Percentiles rank a stretch among this genome's conserved stretches.
Evolutionary conservation across 2,888 invertebrate genomes (phyloP).

Genomic region (Acronicta aceris): DNA sequence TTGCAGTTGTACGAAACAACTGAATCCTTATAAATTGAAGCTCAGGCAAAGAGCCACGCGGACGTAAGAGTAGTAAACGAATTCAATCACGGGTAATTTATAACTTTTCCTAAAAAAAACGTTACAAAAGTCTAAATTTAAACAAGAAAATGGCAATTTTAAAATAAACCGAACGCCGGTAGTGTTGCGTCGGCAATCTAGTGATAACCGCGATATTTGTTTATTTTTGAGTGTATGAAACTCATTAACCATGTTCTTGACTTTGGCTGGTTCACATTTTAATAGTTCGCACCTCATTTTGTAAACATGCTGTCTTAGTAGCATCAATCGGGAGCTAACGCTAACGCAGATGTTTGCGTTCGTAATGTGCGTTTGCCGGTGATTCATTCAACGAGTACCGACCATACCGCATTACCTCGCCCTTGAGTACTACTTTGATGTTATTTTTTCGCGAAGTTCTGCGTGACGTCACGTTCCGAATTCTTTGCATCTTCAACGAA

Average conservation of each 20-base stretch:
- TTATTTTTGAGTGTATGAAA: conserved; percentile 15
- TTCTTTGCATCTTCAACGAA: conserved; percentile 9
- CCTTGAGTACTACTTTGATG: conserved; percentile 68
- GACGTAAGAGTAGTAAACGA: conserved; percentile 13
- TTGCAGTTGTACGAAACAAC: too few species aligned
- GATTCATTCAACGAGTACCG: conserved; percentile 65
- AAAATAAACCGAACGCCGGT: conserved; percentile 9
- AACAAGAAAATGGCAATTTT: conserved; percentile 6
- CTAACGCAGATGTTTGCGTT: conserved; percentile 70
- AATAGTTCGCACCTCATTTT: conserved; percentile 60
- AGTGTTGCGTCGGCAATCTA: conserved; percentile 10
- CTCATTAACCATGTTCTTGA: conserved; percentile 35
- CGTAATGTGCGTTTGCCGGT: conserved; percentile 59
- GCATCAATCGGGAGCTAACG: conserved; percentile 71
- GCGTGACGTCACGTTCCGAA: conserved; percentile 19
- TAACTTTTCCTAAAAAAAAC: conserved; percentile 11
- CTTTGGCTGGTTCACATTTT: conserved; percentile 62
- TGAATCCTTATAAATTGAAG: not conserved
- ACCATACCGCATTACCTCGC: conserved; percentile 33
- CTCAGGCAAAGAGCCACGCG: not conserved
- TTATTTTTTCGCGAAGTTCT: conserved; percentile 37
- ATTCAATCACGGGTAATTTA: conserved; percentile 36
- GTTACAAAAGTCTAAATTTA: conserved; percentile 14
- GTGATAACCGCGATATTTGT: conserved; percentile 36
- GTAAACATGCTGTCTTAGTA: conserved; percentile 76